Conservation (phyloP, 2,888 invertebrate species). For the Trypoxylon attenuatum region DNA sequence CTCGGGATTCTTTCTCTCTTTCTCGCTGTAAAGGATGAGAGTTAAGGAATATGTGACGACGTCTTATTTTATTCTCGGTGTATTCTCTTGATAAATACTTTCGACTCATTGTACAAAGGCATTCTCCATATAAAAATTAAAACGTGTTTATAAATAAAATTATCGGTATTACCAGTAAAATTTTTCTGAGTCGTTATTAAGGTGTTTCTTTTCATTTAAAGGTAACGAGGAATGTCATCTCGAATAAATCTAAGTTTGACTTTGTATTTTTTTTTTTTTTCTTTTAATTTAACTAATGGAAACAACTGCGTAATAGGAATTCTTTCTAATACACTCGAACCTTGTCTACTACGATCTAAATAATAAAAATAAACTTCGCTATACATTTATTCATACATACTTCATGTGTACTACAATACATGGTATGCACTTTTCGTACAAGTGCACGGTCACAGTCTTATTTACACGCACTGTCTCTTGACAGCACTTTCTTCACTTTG, state of each 20-base stretch:
- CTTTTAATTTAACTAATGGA: slow-evolving; percentile 54
- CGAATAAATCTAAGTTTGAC: slow-evolving; percentile 26
- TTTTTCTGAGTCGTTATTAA: slow-evolving; percentile 28
- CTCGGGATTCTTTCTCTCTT: too few species aligned
- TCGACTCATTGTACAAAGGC: slow-evolving; percentile 65
- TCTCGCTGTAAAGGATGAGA: slow-evolving; percentile 31
- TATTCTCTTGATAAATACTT: slow-evolving; percentile 65
- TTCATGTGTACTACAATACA: slow-evolving; percentile 61
- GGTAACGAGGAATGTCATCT: slow-evolving; percentile 51
- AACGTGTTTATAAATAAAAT: slow-evolving; percentile 48
- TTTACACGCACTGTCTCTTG: slow-evolving; percentile 59
- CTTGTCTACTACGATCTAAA: slow-evolving; percentile 61
- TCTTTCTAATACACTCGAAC: slow-evolving; percentile 54
- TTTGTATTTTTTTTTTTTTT: slow-evolving; percentile 21
- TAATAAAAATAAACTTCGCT: slow-evolving; percentile 71
- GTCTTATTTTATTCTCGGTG: slow-evolving; percentile 54
- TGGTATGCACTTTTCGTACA: slow-evolving; percentile 54
- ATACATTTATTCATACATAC: slow-evolving; percentile 65
- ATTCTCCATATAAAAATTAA: slow-evolving; percentile 55
- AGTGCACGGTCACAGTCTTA: slow-evolving; percentile 66
- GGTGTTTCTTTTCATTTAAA: slow-evolving; percentile 14
- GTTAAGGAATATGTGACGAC: slow-evolving; percentile 35
- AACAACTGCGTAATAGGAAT: slow-evolving; percentile 57
- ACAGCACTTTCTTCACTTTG: slow-evolving; percentile 56
- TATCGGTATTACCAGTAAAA: slow-evolving; percentile 28